Conservation (phyloP, 1,140 invertebrate genomes). For the Aphis gossypii region DNA sequence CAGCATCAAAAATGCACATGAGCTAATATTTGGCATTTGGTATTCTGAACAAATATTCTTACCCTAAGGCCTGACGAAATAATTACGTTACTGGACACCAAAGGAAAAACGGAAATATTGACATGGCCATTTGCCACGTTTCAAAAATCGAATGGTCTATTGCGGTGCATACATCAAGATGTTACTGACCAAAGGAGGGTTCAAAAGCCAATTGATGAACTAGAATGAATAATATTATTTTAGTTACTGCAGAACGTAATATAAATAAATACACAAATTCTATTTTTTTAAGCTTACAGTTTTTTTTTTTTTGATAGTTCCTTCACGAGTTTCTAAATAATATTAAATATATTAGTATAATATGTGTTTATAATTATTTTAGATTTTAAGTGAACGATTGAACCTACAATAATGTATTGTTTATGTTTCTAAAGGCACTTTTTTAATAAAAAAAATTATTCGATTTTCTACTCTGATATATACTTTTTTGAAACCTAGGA, state of each 20-base stretch:
- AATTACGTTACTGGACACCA: constrained; percentile 57
- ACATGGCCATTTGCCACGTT: constrained; percentile 55
- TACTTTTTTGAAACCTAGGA: no score
- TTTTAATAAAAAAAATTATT: no score
- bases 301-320: background rate
- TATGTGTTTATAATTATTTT: background rate
- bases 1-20: constrained; percentile 37
- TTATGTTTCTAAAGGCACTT: no score
- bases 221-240: constrained; percentile 19
- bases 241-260: background rate
- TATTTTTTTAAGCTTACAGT: background rate
- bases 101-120: constrained; percentile 57
- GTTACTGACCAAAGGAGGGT: constrained; percentile 48
- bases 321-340: background rate
- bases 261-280: background rate
- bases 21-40: constrained; percentile 28
- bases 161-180: constrained; percentile 42
- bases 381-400: background rate
- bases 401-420: no score
- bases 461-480: no score
- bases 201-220: constrained; percentile 46
- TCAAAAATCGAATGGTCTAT: constrained; percentile 44
- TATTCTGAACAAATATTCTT: constrained; percentile 50
- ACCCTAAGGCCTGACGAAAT: constrained; percentile 18
- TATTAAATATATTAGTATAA: background rate